Conservation (phyloP, 2,797 vertebrate genomes). For the Lemur catta region DNA sequence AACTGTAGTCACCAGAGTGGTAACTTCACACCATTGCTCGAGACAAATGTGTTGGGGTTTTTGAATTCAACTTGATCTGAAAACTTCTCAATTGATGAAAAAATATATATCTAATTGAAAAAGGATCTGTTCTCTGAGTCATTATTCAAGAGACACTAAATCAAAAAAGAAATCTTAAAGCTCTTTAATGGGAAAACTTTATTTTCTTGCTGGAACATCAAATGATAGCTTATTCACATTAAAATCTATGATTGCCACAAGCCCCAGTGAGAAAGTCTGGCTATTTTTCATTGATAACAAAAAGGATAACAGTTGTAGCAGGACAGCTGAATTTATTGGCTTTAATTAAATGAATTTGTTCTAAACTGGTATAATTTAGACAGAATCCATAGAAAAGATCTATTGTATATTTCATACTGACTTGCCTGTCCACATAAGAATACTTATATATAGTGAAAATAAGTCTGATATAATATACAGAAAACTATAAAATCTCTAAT, state of each 20-base stretch:
- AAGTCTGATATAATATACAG: constrained; percentile 45
- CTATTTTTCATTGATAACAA: background rate
- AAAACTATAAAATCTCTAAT: constrained; percentile 44
- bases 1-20: background rate
- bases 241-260: background rate
- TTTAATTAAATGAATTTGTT: constrained; percentile 75
- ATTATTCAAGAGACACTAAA: background rate
- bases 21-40: background rate
- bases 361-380: constrained; percentile 72
- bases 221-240: background rate
- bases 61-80: background rate
- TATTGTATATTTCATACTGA: constrained; percentile 70
- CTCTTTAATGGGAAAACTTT: background rate
- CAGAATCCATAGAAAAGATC: constrained; percentile 67
- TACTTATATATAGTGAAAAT: constrained; percentile 67
- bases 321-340: constrained; percentile 42
- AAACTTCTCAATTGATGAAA: background rate
- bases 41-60: background rate
- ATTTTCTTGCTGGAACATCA: constrained; percentile 7
- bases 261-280: background rate
- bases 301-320: background rate
- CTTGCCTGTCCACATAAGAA: constrained; percentile 65
- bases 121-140: background rate
- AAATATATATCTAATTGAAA: background rate
- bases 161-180: constrained; percentile 12